Base-by-base conservation (phyloP, 2,888 invertebrate species). In the Caenorhabditis doughertyi region DNA sequence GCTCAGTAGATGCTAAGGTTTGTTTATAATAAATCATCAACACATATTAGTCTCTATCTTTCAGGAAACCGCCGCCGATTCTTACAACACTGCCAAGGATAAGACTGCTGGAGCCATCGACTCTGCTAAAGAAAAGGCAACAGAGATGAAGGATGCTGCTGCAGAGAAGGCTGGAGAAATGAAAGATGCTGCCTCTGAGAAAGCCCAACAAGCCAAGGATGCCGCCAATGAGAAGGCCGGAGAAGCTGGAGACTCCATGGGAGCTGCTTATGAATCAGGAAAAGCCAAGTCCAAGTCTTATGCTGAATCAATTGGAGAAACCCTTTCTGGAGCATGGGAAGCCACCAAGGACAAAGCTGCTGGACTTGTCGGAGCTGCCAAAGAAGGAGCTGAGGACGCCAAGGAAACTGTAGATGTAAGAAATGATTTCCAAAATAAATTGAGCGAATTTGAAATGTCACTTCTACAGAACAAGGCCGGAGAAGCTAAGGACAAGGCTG, bases 401-500 rank as follows among this genome's bases (percentile, higher is more conserved):
- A 60, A 60, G 60, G 60, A 60, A 27, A 27, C 35, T 3, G 39
- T 42, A 29, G 8, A 35, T 32, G 56, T 56, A 21, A 32, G 25
- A 23, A 11, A 11, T 0, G 9, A 23, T 4, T 56, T 56, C 8
- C 56, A 56, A 35, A n/a, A n/a, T n/a, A n/a, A n/a, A n/a, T n/a
- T n/a, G n/a, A n/a, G n/a, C n/a, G n/a, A n/a, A n/a, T n/a, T n/a
- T n/a, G n/a, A n/a, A n/a, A n/a, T n/a, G n/a, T n/a, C n/a, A n/a
- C n/a, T n/a, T n/a, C n/a, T n/a, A n/a, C n/a, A n/a, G n/a, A n/a
- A n/a, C n/a, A n/a, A n/a, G n/a, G n/a, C n/a, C n/a, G n/a, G n/a
- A n/a, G n/a, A n/a, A n/a, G n/a, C n/a, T n/a, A n/a, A n/a, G n/a
- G 29, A 29, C 55, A 58, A 65, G 65, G 64, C 74, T 9, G 65